A percentile compares a stretch with the other conserved stretches of the same genome.
phyloP scores from a whole-genome alignment of 2,797 vertebrate species.

The Lycodopsis pacificus region DNA sequence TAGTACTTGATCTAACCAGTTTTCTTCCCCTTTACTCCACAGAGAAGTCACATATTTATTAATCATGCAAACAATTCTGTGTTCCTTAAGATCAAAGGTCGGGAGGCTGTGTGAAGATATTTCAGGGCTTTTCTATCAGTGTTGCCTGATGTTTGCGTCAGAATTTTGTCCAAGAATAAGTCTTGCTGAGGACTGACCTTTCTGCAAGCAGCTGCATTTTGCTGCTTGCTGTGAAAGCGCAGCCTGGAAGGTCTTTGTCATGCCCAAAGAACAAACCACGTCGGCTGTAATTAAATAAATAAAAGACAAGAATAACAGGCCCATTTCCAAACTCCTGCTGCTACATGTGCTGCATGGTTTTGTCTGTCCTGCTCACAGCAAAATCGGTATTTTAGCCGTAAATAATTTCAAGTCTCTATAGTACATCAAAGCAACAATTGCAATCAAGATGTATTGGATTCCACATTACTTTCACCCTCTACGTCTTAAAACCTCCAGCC shows the following conservation, averaged over 20 bases:
- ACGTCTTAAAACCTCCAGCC: not conserved
- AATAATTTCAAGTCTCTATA: not conserved
- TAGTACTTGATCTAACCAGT: not conserved
- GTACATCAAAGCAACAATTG: not conserved
- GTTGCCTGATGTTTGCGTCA: not conserved
- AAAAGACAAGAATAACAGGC: not conserved
- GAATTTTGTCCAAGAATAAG: too few relatives aligned
- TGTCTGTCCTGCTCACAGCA: not conserved
- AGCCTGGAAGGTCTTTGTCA: not conserved
- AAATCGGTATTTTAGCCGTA: not conserved
- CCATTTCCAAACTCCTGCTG: not conserved
- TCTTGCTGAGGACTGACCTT: not conserved
- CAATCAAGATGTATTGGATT: not conserved
- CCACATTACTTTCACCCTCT: not conserved
- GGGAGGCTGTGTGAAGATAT: not conserved
- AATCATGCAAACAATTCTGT: not conserved
- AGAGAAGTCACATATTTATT: not conserved
- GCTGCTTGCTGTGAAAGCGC: not conserved
- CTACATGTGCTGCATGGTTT: not conserved
- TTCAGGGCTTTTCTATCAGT: not conserved
- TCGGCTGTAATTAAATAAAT: not conserved
- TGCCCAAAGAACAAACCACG: not conserved
- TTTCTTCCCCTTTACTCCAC: not conserved
- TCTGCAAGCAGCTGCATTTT: not conserved
- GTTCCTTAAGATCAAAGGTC: not conserved